phyloP scores from a whole-genome alignment of 2,888 invertebrate species.

The Hyppa rectilinea region DNA sequence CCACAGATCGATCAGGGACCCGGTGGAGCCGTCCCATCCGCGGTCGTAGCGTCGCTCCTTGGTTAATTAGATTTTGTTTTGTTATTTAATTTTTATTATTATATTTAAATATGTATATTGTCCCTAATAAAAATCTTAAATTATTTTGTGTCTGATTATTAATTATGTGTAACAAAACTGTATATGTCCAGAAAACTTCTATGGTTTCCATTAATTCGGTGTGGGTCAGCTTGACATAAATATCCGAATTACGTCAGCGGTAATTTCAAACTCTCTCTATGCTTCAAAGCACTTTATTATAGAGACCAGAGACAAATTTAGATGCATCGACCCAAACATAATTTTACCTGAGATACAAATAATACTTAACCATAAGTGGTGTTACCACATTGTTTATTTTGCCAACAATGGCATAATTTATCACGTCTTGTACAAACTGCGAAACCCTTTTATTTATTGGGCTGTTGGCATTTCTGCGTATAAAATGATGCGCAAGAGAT shows the following conservation, averaged over 20 bases:
- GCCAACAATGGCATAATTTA: constrained; percentile 25
- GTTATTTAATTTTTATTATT: constrained; percentile 36
- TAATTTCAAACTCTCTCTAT: not conserved
- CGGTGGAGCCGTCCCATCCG: constrained; percentile 65
- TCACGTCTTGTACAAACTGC: constrained; percentile 12
- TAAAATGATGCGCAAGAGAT: constrained; percentile 34
- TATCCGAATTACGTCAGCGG: not conserved
- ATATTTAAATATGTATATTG: too few relatives aligned
- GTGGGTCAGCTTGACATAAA: not conserved
- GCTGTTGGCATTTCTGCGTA: constrained; percentile 35
- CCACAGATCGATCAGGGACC: constrained; percentile 75
- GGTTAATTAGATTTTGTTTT: constrained; percentile 48
- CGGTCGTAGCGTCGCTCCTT: constrained; percentile 59
- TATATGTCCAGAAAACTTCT: not conserved
- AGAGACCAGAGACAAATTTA: not conserved
- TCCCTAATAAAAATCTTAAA: constrained; percentile 19
- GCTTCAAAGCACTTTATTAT: not conserved
- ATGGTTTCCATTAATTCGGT: not conserved
- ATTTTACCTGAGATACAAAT: not conserved
- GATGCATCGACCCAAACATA: not conserved
- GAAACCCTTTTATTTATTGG: constrained; percentile 44
- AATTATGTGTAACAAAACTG: not conserved
- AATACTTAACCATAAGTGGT: not conserved
- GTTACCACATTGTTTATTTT: constrained; percentile 28
- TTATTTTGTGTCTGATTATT: constrained; percentile 1